Evolutionary conservation across 2,113 vertebrate genomes (phyloP), one percentile per base, ranked within the genome.

Genomic region (Xiphias gladius): DNA sequence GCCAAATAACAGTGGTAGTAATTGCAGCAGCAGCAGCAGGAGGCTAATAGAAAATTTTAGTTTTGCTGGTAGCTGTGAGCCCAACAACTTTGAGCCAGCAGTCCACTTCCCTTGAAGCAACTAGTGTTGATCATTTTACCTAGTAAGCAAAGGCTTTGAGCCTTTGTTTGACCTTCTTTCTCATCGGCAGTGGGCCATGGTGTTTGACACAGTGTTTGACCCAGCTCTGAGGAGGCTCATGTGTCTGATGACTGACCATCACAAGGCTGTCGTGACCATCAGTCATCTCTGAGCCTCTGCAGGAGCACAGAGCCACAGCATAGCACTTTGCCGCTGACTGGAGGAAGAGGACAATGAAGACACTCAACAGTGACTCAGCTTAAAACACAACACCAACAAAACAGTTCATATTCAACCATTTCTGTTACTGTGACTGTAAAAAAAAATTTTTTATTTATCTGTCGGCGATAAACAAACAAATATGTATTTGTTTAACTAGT

Each of bases 351-450:
- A 86, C 43, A 7, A 80, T 14, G 28, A 39, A 39, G 59, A 22
- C 28, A 16, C 19, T 39, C 54, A 73, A n/a, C 17, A 66, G 11
- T 77, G 83, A 89, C 80, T 87, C 68, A 62, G 69, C 79, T 70
- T 32, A 71, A 70, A 73, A 46, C 19, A 64, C 17, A 61, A 22
- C 24, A 57, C 1, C 26, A 28, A 24, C 19, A 37, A 11, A 57
- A 41, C 8, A 22, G 11, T 11, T 26, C 13, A 75, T 32, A 57
- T 43, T 41, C 28, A 1, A 35, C 16, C 11, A 13, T 35, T 14
- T 39, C 39, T 26, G 69, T 65, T 19, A 26, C 2, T 52, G 9
- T 19, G 62, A 66, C 28, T 17, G 1, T 10, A 1, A 22, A 22
- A 62, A 32, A 14, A 43, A n/a, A n/a, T n/a, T 13, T 43, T 10